These are phyloP conservation scores for Chymomyza procnemis DNA, from an alignment of 2,888 invertebrate species.

Conservation along the genomic window DNA sequence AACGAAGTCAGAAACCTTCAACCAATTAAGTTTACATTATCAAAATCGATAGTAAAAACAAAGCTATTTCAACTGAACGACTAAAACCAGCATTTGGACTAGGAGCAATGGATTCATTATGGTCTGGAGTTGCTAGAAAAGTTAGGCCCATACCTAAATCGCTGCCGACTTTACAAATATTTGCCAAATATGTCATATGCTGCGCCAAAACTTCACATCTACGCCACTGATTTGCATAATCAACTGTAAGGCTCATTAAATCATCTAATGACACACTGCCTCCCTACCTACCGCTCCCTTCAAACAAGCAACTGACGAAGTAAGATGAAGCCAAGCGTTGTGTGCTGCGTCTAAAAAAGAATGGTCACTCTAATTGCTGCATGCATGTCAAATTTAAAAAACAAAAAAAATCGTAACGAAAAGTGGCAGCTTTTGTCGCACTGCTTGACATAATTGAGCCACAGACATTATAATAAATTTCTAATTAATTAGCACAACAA, in stretches of 20 bases:
- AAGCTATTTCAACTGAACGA: no score
- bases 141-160: no score
- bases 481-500: conserved; percentile 26
- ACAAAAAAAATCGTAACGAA: background rate
- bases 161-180: no score
- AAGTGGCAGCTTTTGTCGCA: background rate
- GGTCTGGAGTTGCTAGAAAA: no score
- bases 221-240: background rate
- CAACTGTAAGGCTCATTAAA: background rate
- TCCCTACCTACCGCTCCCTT: no score
- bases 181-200: no score
- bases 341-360: background rate
- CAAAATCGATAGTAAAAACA: no score
- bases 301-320: background rate
- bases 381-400: background rate
- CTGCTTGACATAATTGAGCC: conserved; percentile 8
- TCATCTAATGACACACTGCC: background rate
- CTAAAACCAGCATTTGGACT: no score
- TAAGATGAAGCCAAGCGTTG: background rate
- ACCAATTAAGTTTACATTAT: no score
- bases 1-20: no score
- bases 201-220: no score
- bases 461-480: conserved; percentile 22
- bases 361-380: background rate
- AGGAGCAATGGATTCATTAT: no score